phyloP scores from a whole-genome alignment of 2,888 invertebrate species.

The Apamea anceps region DNA sequence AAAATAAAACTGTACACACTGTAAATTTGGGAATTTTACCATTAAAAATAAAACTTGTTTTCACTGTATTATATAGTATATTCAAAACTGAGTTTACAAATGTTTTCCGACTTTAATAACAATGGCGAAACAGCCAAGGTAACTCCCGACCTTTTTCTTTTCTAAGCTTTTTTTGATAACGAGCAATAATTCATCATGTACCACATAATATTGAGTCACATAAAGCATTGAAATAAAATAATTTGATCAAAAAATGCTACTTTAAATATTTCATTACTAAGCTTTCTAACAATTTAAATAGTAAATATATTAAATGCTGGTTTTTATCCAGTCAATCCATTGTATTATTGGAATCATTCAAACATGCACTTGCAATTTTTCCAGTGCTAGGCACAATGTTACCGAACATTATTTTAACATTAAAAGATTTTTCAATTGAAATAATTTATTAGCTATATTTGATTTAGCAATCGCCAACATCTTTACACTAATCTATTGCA shows the following conservation, averaged over 20 bases:
- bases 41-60: constrained; percentile 72
- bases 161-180: constrained; percentile 80
- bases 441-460: constrained; percentile 49
- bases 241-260: constrained; percentile 89
- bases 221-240: constrained; percentile 87
- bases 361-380: constrained; percentile 80
- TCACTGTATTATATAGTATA: constrained; percentile 88
- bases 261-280: constrained; percentile 86
- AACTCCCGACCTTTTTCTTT: constrained; percentile 80
- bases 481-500: constrained; percentile 54
- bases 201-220: constrained; percentile 86
- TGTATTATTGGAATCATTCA: constrained; percentile 81
- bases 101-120: constrained; percentile 85
- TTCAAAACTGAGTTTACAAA: constrained; percentile 90
- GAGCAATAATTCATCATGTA: constrained; percentile 84
- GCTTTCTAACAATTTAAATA: constrained; percentile 87
- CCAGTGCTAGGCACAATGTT: constrained; percentile 37
- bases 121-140: constrained; percentile 83
- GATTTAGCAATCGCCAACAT: constrained; percentile 46
- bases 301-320: constrained; percentile 89
- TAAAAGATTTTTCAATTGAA: constrained; percentile 37
- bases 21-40: constrained; percentile 1
- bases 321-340: constrained; percentile 82
- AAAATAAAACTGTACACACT: constrained; percentile 17
- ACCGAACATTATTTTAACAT: constrained; percentile 33